Evolutionary conservation across 2,113 vertebrate species (phyloP), one percentile per base, ranked within the genome.

Genomic region (Aix galericulata): DNA sequence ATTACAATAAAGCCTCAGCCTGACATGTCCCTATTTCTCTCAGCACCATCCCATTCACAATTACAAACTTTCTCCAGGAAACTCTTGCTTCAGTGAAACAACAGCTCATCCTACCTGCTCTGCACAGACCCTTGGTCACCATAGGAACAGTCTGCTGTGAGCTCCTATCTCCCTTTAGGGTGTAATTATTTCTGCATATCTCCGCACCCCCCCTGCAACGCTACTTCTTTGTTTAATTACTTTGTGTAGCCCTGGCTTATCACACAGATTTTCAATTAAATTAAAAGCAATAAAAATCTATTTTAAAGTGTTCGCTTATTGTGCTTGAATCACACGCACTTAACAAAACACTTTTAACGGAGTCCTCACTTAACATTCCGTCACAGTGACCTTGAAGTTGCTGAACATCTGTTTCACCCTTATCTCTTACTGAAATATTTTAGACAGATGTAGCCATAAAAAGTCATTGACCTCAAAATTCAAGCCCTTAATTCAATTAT

Each of bases 401-500:
- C 94, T 42, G 86, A 96, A 96, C 97, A 96, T 97, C 96, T 97
- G 96, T 82, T 97, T 93, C 93, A 58, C 77, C 74, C 81, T 76
- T 67, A 91, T 44, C 89, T 91, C 82, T 52, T 59, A 73, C 76
- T 82, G 59, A 94, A 94, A 95, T 93, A 63, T 91, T 97, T 95
- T 72, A 93, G 83, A 74, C 94, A 96, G 88, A 95, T 93, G 86
- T 88, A 96, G 91, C 75, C 82, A 75, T 93, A 96, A 96, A 93
- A 92, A 94, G 80, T 78, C 94, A 95, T 73, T 97, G 96, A 96
- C 93, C 94, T 96, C 94, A 94, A 95, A 97, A 94, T 76, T 69
- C 85, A 92, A 95, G 86, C 52, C 42, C 74, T 95, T 97, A 97
- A 95, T 97, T 96, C 67, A 96, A 96, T 97, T 97, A 96, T 81